Conservation (phyloP, 2,797 vertebrate species). For the Eospalax fontanierii region DNA sequence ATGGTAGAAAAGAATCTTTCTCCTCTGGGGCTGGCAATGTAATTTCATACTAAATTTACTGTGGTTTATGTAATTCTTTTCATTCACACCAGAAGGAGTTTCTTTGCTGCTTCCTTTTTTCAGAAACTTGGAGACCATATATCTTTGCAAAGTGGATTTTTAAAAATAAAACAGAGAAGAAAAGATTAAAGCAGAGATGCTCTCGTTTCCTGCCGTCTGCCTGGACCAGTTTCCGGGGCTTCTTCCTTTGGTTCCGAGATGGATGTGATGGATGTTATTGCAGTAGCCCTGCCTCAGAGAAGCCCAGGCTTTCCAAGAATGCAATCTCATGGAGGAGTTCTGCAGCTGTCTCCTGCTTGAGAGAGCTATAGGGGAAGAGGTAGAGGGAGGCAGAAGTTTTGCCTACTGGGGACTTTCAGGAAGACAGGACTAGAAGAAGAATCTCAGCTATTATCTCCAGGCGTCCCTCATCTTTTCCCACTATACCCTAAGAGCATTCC, state of each 20-base stretch:
- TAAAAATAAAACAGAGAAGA: constrained; percentile 83
- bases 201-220: constrained; percentile 75
- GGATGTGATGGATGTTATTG: constrained; percentile 52
- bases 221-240: constrained; percentile 63
- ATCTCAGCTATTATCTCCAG: neutral
- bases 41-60: constrained; percentile 87
- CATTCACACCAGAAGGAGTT: constrained; percentile 84
- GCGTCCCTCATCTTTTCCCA: neutral
- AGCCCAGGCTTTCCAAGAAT: constrained; percentile 50
- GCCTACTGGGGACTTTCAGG: neutral
- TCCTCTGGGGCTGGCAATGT: constrained; percentile 78
- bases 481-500: neutral
- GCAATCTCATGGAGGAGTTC: constrained; percentile 1
- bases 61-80: constrained; percentile 85
- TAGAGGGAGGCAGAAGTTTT: neutral
- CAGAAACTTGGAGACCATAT: constrained; percentile 80
- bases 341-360: neutral
- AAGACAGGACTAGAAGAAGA: neutral
- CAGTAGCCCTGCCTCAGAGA: constrained; percentile 39
- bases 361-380: neutral
- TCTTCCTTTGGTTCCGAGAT: constrained; percentile 66
- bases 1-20: constrained; percentile 75
- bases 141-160: constrained; percentile 83
- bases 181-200: constrained; percentile 78
- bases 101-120: constrained; percentile 82